A percentile compares a stretch with the other conserved stretches of the same genome.
phyloP scores from a whole-genome alignment of 2,113 vertebrate genomes.

The Callorhinus ursinus region DNA sequence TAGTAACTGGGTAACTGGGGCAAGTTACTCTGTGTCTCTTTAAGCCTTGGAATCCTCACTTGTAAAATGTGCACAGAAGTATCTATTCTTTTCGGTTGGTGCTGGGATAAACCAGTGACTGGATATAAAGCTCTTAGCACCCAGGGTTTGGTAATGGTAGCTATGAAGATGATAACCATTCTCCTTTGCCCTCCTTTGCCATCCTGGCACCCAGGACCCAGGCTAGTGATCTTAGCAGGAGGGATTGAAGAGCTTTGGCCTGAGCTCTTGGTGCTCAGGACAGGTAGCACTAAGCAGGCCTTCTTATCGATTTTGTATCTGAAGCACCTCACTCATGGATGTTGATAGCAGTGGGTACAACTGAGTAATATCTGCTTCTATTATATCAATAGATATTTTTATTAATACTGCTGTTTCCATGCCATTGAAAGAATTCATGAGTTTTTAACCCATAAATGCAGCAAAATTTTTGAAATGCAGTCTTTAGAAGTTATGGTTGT shows the following conservation, averaged over 20 bases:
- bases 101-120: background rate
- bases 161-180: no score
- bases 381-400: constrained; percentile 23
- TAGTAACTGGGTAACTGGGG: background rate
- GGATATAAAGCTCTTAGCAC: background rate
- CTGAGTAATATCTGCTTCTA: background rate
- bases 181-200: background rate
- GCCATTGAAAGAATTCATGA: background rate
- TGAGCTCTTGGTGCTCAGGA: background rate
- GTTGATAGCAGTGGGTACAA: background rate
- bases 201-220: background rate
- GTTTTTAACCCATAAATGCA: background rate
- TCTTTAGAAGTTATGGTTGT: background rate
- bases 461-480: background rate
- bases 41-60: background rate
- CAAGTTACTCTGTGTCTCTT: background rate
- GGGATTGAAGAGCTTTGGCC: background rate
- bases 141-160: background rate
- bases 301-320: background rate
- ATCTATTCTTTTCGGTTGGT: background rate
- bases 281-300: background rate
- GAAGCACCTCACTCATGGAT: background rate
- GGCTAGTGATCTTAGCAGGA: background rate
- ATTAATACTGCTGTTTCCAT: background rate
- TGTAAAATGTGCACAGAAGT: background rate